Conservation (phyloP, 2,113 vertebrate genomes). For the Cichladusa arquata region DNA sequence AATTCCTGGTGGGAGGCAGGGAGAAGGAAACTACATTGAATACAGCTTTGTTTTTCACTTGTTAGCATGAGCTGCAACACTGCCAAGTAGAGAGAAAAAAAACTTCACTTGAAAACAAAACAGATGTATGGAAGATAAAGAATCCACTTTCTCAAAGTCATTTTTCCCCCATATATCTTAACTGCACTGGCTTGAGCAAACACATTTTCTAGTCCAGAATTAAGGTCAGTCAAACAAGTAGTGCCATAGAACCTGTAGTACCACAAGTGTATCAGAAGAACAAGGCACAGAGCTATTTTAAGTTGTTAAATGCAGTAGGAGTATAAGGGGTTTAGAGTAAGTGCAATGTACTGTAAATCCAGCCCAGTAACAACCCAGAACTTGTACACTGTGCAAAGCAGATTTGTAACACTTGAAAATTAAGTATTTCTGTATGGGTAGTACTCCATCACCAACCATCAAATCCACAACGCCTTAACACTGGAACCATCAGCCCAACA, state of each 20-base stretch:
- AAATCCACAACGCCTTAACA: background rate
- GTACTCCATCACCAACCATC: background rate
- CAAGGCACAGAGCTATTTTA: background rate
- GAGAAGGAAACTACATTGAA: background rate
- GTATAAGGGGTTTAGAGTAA: background rate
- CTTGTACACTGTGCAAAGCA: background rate
- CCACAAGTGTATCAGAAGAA: background rate
- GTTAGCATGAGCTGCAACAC: background rate
- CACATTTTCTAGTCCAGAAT: background rate
- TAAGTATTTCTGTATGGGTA: background rate
- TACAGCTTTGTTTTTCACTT: background rate
- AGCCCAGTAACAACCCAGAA: background rate
- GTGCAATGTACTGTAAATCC: background rate
- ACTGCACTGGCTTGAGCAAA: background rate
- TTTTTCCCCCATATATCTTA: background rate
- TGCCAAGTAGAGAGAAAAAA: background rate
- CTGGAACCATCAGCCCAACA: background rate
- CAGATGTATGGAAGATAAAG: background rate
- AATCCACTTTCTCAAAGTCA: background rate
- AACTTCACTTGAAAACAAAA: background rate
- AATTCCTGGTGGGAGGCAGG: background rate
- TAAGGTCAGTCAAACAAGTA: background rate
- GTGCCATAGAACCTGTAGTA: background rate
- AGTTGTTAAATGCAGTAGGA: background rate
- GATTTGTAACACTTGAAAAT: background rate